Evolutionary conservation across 2,113 vertebrate genomes (phyloP).

Genomic region (Pimephales promelas): DNA sequence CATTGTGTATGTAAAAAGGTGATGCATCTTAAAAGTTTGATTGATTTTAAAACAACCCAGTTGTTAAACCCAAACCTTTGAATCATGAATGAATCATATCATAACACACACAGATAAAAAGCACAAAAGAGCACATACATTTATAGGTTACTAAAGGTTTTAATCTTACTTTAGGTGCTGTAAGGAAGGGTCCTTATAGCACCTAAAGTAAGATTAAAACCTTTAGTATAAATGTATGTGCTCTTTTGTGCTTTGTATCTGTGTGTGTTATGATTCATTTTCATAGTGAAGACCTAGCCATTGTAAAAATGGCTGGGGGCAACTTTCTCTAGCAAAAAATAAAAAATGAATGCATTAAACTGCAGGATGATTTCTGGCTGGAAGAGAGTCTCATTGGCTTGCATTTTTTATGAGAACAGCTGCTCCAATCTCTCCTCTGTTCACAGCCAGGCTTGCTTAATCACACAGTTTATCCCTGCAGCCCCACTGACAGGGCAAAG

Average conservation of each 20-base stretch:
- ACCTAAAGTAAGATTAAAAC: background rate
- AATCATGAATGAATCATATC: too few relatives aligned
- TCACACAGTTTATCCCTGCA: slow-evolving; percentile 74
- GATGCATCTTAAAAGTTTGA: background rate
- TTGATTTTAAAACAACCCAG: background rate
- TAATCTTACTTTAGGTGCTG: too few relatives aligned
- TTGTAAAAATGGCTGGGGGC: slow-evolving; percentile 65
- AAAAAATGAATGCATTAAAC: slow-evolving; percentile 72
- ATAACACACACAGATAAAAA: too few relatives aligned
- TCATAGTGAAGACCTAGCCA: slow-evolving; percentile 62
- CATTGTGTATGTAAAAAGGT: background rate
- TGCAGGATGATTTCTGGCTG: slow-evolving; percentile 73
- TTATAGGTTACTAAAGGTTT: too few relatives aligned
- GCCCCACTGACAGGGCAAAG: slow-evolving; percentile 69
- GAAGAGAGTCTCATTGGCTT: slow-evolving; percentile 77
- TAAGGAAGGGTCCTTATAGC: too few relatives aligned
- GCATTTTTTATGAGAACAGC: slow-evolving; percentile 92
- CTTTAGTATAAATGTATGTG: background rate
- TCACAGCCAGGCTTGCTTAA: slow-evolving; percentile 72
- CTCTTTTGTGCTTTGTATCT: background rate
- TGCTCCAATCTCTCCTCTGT: slow-evolving; percentile 73
- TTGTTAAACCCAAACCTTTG: background rate
- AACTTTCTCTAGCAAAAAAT: slow-evolving; percentile 51
- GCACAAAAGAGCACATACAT: too few relatives aligned
- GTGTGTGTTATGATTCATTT: slow-evolving; percentile 64